These are phyloP conservation scores for Montifringilla adamsi DNA, from an alignment of 2,113 vertebrate genomes.

Conservation along the genomic window DNA sequence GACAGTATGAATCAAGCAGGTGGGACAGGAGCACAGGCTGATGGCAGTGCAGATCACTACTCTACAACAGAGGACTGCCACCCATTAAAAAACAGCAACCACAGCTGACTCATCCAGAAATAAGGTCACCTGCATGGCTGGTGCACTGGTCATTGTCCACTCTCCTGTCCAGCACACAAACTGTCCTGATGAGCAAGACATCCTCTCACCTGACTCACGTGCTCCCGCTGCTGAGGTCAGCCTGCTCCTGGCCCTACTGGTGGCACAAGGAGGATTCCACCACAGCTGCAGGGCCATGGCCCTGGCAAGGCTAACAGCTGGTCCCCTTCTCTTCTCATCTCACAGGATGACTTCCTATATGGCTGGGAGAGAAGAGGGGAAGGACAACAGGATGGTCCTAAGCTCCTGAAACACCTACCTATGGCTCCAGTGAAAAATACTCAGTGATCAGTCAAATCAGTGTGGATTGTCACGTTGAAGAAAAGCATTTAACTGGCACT, in stretches of 20 bases:
- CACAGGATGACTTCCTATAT: not conserved
- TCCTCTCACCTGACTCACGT: not conserved
- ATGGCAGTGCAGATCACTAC: not conserved
- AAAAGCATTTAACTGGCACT: not conserved
- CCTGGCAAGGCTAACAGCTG: constrained; percentile 7
- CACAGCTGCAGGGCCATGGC: not conserved
- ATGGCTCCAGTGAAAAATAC: not conserved
- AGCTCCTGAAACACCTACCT: not conserved
- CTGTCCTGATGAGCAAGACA: not conserved
- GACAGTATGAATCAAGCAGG: fast-evolving
- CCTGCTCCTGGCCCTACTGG: not conserved
- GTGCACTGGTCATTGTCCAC: not conserved
- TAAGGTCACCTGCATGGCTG: not conserved
- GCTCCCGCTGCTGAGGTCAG: not conserved
- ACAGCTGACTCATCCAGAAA: not conserved
- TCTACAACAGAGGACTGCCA: not conserved
- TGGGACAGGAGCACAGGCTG: not conserved
- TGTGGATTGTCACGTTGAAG: not conserved
- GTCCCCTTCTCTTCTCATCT: constrained; percentile 2
- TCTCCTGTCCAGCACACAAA: not conserved
- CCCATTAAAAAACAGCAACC: not conserved
- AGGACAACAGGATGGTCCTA: not conserved
- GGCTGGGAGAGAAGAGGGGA: constrained; percentile 7
- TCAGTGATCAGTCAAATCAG: not conserved
- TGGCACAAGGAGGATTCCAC: not conserved